Conservation (phyloP, 2,888 invertebrate genomes). For the Odontothrips loti region DNA sequence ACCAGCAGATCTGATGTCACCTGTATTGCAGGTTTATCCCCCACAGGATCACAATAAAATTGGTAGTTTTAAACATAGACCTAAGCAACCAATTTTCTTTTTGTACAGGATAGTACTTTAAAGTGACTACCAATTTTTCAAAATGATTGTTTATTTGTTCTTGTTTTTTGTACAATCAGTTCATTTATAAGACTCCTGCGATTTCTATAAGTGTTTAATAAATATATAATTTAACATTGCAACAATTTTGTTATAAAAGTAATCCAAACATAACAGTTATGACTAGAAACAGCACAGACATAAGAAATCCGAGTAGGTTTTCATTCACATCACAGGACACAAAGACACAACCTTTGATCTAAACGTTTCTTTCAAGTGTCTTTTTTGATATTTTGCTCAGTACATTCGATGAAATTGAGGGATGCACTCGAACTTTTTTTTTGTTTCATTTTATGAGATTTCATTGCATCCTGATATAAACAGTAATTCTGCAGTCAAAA, state of each 20-base stretch:
- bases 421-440: too few relatives aligned
- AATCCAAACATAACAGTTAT: slow-evolving; percentile 20
- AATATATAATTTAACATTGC: slow-evolving; percentile 12
- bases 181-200: not conserved
- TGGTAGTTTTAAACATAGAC: not conserved
- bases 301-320: not conserved
- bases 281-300: slow-evolving; percentile 12
- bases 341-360: not conserved
- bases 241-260: slow-evolving; percentile 27
- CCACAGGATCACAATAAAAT: not conserved
- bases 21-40: too few relatives aligned
- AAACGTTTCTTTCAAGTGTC: not conserved
- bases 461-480: too few relatives aligned
- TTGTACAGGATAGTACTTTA: not conserved
- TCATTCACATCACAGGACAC: slow-evolving; percentile 4
- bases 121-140: not conserved
- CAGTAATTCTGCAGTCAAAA: too few relatives aligned
- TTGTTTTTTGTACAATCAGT: not conserved
- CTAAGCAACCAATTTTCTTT: not conserved
- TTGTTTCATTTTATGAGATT: too few relatives aligned
- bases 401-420: not conserved
- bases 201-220: slow-evolving; percentile 14
- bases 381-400: slow-evolving; percentile 22
- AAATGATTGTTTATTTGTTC: not conserved
- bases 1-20: too few relatives aligned